Conservation (phyloP, 1,140 invertebrate species). For the Druon quercuslanigerum region DNA sequence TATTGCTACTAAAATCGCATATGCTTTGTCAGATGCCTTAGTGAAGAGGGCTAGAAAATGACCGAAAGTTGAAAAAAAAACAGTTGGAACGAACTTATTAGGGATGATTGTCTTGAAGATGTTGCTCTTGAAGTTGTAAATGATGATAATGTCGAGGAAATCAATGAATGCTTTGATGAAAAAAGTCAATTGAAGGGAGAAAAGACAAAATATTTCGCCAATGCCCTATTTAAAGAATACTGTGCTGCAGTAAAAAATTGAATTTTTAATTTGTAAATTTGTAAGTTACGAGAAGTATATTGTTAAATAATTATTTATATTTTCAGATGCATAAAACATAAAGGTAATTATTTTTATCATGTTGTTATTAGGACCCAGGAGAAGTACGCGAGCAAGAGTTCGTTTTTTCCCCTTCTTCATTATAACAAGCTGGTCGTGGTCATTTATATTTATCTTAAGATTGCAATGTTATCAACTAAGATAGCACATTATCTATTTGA, state of each 20-base stretch:
- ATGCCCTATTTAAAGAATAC: not conserved
- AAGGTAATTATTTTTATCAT: not conserved
- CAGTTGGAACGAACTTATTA: not conserved
- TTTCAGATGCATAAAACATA: not conserved
- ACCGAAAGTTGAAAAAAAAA: not conserved
- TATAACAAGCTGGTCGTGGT: too few species aligned
- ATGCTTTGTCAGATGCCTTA: not conserved
- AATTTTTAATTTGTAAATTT: too few species aligned
- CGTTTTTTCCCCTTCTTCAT: too few species aligned
- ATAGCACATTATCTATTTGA: too few species aligned
- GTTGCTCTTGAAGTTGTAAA: not conserved
- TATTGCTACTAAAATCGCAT: not conserved
- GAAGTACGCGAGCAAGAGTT: not conserved
- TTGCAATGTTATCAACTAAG: too few species aligned
- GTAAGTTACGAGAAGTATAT: not conserved
- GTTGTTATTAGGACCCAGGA: not conserved
- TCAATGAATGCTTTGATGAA: not conserved
- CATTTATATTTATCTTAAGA: too few species aligned
- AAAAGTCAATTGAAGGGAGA: not conserved
- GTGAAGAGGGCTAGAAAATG: not conserved
- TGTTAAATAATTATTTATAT: not conserved
- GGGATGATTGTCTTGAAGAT: not conserved
- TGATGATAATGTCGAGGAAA: not conserved
- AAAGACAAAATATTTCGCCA: not conserved
- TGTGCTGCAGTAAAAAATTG: not conserved